These are phyloP conservation scores for Chaenogobius annularis DNA, from an alignment of 2,113 vertebrate species.

Conservation along the genomic window DNA sequence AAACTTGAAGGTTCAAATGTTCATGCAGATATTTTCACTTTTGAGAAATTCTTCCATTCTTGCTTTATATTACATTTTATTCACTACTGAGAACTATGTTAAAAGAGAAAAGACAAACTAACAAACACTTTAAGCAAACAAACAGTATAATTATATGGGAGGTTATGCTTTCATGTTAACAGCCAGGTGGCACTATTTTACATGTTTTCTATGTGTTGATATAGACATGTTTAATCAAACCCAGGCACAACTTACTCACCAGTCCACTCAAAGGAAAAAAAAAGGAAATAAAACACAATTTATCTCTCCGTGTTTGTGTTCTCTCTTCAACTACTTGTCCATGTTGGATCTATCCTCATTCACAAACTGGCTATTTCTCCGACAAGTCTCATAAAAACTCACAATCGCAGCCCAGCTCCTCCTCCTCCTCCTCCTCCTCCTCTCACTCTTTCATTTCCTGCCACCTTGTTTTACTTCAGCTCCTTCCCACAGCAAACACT, in stretches of 20 bases:
- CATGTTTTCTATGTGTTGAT: conserved; percentile 35
- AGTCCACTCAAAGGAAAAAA: conserved; percentile 19
- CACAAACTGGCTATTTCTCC: conserved; percentile 7
- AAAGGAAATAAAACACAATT: no score
- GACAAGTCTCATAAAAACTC: conserved; percentile 25
- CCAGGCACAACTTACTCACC: conserved; percentile 58
- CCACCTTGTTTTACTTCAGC: conserved; percentile 25
- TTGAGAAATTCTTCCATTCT: background rate
- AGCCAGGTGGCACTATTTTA: conserved; percentile 75
- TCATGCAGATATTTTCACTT: background rate
- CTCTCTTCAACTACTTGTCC: conserved; percentile 26
- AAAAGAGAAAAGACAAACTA: background rate
- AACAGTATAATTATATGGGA: background rate
- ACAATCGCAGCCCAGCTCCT: conserved; percentile 27
- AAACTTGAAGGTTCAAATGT: background rate
- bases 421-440: conserved; percentile 44
- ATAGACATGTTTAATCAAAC: conserved; percentile 45
- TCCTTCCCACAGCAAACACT: conserved; percentile 54
- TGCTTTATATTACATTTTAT: background rate
- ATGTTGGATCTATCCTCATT: conserved; percentile 40
- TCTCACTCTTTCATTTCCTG: conserved; percentile 40
- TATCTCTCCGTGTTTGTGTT: background rate
- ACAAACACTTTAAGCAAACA: background rate
- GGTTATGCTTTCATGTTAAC: conserved; percentile 19
- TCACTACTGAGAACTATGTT: background rate